Base-by-base conservation (phyloP, 1,140 invertebrate species). In the Bombus picipes region DNA sequence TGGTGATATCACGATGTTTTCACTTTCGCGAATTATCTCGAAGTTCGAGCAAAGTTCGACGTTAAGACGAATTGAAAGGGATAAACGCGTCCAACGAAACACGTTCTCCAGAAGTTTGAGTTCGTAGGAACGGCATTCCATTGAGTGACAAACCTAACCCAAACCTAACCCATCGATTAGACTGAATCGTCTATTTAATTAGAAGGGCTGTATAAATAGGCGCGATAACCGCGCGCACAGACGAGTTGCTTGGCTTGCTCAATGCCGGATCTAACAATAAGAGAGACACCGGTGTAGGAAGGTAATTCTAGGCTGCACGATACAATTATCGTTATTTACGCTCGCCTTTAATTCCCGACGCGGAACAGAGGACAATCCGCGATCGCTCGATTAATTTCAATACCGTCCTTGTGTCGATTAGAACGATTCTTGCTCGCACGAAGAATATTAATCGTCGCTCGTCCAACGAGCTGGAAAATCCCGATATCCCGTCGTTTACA, bases 221-320 rank as follows among this genome's bases (percentile, higher is more conserved):
- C 72, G 76, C 74, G 86, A 90, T 90, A 87, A 74, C 77, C 73
- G 74, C 83, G 81, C 83, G 62, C 89, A 87, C 81, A 81, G 81
- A 89, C 83, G 78, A 78, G 57, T 59, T 34, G 73, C 79, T 62
- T 3, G 47, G 37, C 71, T 90, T 90, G 82, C 83, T 79, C 81
- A 90, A 90, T 90, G 70, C 89, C 88, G 89, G 89, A 90, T 90
- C 89, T 90, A 78, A 85, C 82, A 87, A 80, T 85, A 80, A 72
- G 68, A 85, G 85, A 83, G 82, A 89, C 85, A 90, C 75, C 75
- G n/a, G 68, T 89, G 85, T 87, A 87, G 84, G 80, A 89, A 84
- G 87, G 74, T 89, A 88, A 89, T 89, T 53, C 80, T 73, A 80
- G 83, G 68, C 62, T 80, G 41, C 59, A 22, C 88, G 75, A 47